Evolutionary conservation across 2,113 vertebrate genomes (phyloP).

Genomic region (Hyla sarda): DNA sequence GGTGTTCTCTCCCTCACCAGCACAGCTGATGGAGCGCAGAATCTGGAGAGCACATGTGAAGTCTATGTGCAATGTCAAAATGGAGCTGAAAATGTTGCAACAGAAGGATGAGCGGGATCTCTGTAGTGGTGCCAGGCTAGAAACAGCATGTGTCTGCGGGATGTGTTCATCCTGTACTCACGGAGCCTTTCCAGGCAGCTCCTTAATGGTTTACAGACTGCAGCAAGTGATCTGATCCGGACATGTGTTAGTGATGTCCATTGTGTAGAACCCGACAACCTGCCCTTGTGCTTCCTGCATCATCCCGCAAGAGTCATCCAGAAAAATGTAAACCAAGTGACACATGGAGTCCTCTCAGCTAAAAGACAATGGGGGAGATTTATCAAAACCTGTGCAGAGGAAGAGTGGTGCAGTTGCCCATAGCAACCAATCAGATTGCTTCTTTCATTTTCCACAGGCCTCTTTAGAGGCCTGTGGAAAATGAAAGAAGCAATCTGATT

Average conservation of each 20-base stretch:
- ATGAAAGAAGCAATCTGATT: too few species aligned
- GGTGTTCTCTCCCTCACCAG: background rate
- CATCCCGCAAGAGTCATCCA: background rate
- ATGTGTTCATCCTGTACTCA: constrained; percentile 19
- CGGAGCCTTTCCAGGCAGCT: constrained; percentile 11
- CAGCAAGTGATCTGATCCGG: constrained; percentile 2
- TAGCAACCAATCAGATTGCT: too few species aligned
- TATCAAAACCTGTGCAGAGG: too few species aligned
- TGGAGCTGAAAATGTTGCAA: constrained; percentile 30
- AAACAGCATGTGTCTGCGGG: constrained; percentile 45
- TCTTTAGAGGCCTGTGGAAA: too few species aligned
- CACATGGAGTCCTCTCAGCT: too few species aligned
- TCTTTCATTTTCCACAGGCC: too few species aligned
- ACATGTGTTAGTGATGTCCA: background rate
- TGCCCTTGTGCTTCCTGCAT: background rate
- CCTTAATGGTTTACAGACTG: constrained; percentile 30
- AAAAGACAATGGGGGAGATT: too few species aligned
- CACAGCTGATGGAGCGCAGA: constrained; percentile 12
- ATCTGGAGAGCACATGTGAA: constrained; percentile 51
- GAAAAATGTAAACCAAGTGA: too few species aligned
- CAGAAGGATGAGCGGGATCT: constrained; percentile 31
- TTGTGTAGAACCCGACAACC: background rate
- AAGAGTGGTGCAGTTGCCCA: too few species aligned
- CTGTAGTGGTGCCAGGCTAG: constrained; percentile 51
- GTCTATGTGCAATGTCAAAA: background rate